Evolutionary conservation across 1,140 invertebrate species (phyloP), one percentile per base, ranked within the genome.

Genomic region (Pseudachorutes palmiensis): DNA sequence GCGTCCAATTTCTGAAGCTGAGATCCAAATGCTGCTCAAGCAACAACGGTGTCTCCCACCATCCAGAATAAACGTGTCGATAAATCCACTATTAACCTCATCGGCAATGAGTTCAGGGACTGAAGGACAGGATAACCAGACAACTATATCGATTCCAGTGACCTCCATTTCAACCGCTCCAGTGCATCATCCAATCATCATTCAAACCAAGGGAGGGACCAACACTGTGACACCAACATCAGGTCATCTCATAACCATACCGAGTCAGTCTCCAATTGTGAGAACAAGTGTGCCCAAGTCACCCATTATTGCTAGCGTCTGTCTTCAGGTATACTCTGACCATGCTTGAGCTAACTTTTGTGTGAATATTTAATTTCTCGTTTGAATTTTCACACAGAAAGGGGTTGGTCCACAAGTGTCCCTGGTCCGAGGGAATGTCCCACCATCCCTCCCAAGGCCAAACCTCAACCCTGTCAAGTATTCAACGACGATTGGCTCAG

Each of bases 1-100:
- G 2, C 62, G 69, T 26, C 48, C 69, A n/a, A 62, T 73, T 14
- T 70, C 72, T 2, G 72, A 73, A 19, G 66, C 72, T 19, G 72
- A 73, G 49, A 58, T 73, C 1, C 61, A 59, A 28, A 65, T 62
- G 12, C 66, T 73, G 48, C 48, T 73, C 3, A 73, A 73, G 32
- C 72, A 70, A 14, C 71, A 68, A 61, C 68, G 71, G 5, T 41
- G 19, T 41, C 19, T 19, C 36, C 36, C 5, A 24, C 14, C 51
- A 16, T 5, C 12, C 24, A 24, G 51, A 55, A 22, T 24, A 12
- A 45, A 55, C 24, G 24, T 55, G 24, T 14, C 51, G 24, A 19
- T 19, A 19, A 9, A 5, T 41, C 36, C 19, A 19, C 36, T 41
- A 19, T 19, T 41, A 19, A 19, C 5, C 5, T 41, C 36, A 5